phyloP scores from a whole-genome alignment of 2,888 invertebrate species.

The Gastracanthus pulcherrimus region DNA sequence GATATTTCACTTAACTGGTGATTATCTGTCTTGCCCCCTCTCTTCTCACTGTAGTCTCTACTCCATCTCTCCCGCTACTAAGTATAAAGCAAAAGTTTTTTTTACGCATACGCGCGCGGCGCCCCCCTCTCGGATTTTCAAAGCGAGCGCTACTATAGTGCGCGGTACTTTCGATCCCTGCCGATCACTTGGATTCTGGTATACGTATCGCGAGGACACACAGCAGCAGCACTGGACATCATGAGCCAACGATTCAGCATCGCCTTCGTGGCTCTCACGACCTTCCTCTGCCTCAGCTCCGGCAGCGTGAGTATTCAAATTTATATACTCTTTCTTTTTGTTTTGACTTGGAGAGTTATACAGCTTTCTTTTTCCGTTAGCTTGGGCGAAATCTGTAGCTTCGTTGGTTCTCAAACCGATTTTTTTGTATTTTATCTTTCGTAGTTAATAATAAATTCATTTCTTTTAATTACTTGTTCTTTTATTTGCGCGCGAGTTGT shows the following conservation, averaged over 20 bases:
- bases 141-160: neutral
- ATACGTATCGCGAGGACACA: neutral
- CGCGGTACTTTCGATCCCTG: neutral
- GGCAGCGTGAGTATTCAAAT: neutral
- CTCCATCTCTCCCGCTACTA: neutral
- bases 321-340: neutral
- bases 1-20: constrained; percentile 10
- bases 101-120: neutral
- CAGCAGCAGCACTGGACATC: neutral
- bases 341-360: neutral
- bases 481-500: no score
- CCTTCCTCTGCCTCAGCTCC: neutral
- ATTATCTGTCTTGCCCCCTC: neutral
- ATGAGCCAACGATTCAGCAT: neutral
- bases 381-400: no score
- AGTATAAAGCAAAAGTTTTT: no score
- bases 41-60: neutral
- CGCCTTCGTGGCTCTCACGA: constrained; percentile 15
- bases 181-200: constrained; percentile 9
- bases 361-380: no score
- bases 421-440: no score
- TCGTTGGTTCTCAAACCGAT: no score
- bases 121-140: neutral
- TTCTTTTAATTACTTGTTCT: no score
- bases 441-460: no score